phyloP scores from a whole-genome alignment of 2,888 invertebrate species.

The Chorisops tibialis region DNA sequence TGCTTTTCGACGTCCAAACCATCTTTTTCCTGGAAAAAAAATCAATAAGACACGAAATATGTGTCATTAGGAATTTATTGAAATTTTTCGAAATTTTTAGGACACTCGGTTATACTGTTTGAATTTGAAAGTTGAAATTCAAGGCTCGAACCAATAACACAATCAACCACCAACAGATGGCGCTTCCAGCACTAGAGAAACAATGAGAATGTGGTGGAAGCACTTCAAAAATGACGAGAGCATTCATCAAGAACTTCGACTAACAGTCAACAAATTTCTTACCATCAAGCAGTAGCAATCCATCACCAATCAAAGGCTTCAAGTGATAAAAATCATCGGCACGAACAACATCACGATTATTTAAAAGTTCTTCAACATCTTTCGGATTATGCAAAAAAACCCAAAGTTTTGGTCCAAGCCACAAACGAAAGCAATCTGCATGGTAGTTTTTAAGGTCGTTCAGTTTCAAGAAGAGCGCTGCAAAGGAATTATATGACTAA shows the following conservation, averaged over 20 bases:
- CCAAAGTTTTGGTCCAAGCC: slow-evolving; percentile 48
- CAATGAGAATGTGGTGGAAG: too few relatives aligned
- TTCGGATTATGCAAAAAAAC: slow-evolving; percentile 46
- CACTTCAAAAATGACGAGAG: too few relatives aligned
- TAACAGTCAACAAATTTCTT: background rate
- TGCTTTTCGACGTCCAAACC: slow-evolving; percentile 66
- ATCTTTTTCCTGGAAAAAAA: slow-evolving; percentile 51
- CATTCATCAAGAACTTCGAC: too few relatives aligned
- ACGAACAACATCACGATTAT: slow-evolving; percentile 41
- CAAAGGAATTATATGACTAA: too few relatives aligned
- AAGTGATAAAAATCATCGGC: slow-evolving; percentile 45
- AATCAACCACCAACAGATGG: background rate
- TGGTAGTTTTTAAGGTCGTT: slow-evolving; percentile 41
- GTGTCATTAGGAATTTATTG: too few relatives aligned
- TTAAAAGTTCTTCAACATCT: slow-evolving; percentile 44
- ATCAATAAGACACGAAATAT: too few relatives aligned
- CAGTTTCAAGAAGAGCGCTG: slow-evolving; percentile 30
- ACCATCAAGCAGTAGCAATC: slow-evolving; percentile 47
- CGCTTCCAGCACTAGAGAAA: background rate
- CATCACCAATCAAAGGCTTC: slow-evolving; percentile 45
- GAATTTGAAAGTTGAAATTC: too few relatives aligned
- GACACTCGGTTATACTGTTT: too few relatives aligned
- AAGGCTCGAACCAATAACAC: too few relatives aligned
- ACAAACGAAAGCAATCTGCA: slow-evolving; percentile 43
- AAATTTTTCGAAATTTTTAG: too few relatives aligned